These are phyloP conservation scores for Cosmia pyralina DNA, from an alignment of 2,888 invertebrate species.

Conservation along the genomic window DNA sequence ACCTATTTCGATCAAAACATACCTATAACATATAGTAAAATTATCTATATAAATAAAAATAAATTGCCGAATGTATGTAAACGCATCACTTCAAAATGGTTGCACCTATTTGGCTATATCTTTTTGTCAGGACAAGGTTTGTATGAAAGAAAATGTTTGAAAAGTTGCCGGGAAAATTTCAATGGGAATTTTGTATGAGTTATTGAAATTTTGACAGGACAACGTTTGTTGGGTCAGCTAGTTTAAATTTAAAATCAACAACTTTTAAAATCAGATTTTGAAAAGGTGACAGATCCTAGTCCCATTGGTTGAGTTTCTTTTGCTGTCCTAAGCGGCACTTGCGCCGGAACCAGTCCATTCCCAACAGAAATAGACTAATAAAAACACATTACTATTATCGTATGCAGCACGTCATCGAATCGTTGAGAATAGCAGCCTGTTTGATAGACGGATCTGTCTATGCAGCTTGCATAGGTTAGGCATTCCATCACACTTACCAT, in stretches of 20 bases:
- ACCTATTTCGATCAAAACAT: not conserved
- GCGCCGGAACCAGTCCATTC: conserved; percentile 31
- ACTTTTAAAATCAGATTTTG: not conserved
- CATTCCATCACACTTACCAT: conserved; percentile 29
- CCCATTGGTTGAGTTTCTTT: conserved; percentile 20
- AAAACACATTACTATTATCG: conserved; percentile 43
- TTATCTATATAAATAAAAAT: too few species aligned
- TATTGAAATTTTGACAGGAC: too few species aligned
- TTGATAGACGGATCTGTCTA: conserved; percentile 40
- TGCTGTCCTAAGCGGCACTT: conserved; percentile 30
- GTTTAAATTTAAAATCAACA: not conserved
- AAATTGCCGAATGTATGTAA: too few species aligned
- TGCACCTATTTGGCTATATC: too few species aligned
- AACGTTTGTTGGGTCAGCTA: too few species aligned
- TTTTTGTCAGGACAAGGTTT: too few species aligned
- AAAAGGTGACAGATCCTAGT: not conserved
- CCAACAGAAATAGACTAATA: conserved; percentile 53
- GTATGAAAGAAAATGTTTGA: too few species aligned
- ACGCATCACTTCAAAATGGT: too few species aligned
- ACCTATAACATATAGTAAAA: not conserved
- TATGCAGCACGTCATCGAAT: conserved; percentile 45
- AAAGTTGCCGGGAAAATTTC: too few species aligned
- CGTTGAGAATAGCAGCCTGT: conserved; percentile 26
- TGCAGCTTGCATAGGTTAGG: conserved; percentile 10
- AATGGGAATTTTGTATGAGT: too few species aligned